Percentiles rank a stretch among this genome's conserved stretches.
phyloP scores from a whole-genome alignment of 1,140 invertebrate species.

The Caenorhabditis remanei region DNA sequence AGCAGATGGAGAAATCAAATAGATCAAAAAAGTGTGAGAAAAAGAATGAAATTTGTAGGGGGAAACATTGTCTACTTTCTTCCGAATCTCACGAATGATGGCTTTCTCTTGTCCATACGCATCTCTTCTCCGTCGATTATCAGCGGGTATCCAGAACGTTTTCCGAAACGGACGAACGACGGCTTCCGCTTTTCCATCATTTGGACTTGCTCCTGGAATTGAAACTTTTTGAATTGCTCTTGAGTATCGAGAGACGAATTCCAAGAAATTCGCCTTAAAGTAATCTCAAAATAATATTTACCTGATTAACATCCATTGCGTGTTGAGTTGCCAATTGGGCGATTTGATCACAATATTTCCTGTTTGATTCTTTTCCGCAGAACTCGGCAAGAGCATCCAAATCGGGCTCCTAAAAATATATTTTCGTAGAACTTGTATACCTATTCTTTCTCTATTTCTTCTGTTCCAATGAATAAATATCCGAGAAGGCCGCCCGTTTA shows the following conservation, averaged over 20 bases:
- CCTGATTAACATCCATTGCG: slow-evolving; percentile 23
- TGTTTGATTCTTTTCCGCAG: slow-evolving; percentile 35
- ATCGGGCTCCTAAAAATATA: slow-evolving; percentile 14
- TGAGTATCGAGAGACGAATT: no score
- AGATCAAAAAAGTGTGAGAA: background rate
- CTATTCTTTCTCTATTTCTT: background rate
- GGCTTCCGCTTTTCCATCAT: slow-evolving; percentile 63
- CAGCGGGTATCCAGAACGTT: slow-evolving; percentile 52
- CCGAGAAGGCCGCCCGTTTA: background rate
- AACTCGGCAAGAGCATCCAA: slow-evolving; percentile 40
- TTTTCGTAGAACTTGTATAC: background rate
- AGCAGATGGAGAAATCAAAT: background rate
- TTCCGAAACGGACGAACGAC: slow-evolving; percentile 64
- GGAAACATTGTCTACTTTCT: slow-evolving; percentile 15
- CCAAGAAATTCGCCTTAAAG: background rate
- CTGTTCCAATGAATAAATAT: no score
- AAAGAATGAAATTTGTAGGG: background rate
- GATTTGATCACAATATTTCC: slow-evolving; percentile 37
- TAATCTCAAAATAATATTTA: background rate
- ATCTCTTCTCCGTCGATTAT: slow-evolving; percentile 23
- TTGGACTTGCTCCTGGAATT: slow-evolving; percentile 31
- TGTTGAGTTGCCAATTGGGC: slow-evolving; percentile 20
- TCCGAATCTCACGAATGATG: slow-evolving; percentile 44
- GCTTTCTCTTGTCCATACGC: slow-evolving; percentile 51
- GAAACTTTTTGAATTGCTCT: background rate